Evolutionary conservation across 1,140 invertebrate genomes (phyloP).

Genomic region (Drosophila parvula): DNA sequence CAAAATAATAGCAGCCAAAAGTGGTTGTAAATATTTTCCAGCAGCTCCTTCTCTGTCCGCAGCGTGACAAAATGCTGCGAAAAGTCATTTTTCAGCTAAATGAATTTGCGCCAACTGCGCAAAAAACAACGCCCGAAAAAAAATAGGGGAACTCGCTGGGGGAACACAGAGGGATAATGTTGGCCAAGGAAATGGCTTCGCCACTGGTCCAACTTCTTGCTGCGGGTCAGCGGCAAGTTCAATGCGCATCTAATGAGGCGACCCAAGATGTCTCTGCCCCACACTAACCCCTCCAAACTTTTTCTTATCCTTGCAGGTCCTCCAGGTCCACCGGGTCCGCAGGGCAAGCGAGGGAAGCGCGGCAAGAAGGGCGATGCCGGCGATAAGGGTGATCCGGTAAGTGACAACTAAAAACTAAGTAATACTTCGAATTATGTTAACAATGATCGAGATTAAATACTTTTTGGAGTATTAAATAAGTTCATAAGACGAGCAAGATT

Average conservation of each 20-base stretch:
- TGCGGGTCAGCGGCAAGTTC: constrained; percentile 69
- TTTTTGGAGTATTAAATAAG: not conserved
- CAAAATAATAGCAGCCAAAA: constrained; percentile 76
- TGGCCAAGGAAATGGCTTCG: constrained; percentile 38
- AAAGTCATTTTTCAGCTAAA: constrained; percentile 82
- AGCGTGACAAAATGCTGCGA: constrained; percentile 68
- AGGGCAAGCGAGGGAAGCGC: constrained; percentile 93
- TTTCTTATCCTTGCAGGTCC: constrained; percentile 86
- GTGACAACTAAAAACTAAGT: constrained; percentile 55
- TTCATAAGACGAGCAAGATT: too few relatives aligned
- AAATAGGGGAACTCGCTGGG: constrained; percentile 7
- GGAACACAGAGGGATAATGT: not conserved
- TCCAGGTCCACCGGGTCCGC: constrained; percentile 89
- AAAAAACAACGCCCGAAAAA: constrained; percentile 57
- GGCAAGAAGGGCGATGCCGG: constrained; percentile 95
- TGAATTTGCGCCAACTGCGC: constrained; percentile 80
- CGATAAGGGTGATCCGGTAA: constrained; percentile 90
- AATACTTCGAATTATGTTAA: not conserved
- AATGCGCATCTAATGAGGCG: constrained; percentile 74
- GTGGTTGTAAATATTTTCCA: constrained; percentile 81
- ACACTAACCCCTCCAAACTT: constrained; percentile 31
- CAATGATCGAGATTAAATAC: not conserved
- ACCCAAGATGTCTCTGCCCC: constrained; percentile 53
- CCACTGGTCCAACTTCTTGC: constrained; percentile 43
- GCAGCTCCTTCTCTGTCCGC: constrained; percentile 35